Base-by-base conservation (phyloP, 2,113 vertebrate genomes). In the Scortum barcoo region DNA sequence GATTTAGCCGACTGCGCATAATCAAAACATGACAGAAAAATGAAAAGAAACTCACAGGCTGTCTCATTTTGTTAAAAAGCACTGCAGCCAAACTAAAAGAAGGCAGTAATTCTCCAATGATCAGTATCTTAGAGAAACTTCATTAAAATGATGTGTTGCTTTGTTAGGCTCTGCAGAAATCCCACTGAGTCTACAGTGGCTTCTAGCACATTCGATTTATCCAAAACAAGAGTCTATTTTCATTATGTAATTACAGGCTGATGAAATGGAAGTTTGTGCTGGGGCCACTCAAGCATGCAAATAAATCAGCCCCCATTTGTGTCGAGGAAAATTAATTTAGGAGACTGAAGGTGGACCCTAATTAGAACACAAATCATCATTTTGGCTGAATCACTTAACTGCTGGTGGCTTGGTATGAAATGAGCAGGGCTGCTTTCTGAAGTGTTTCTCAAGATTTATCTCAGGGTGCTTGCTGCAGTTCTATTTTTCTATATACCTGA, bases 171-270 rank as follows among this genome's bases (percentile, higher is more conserved):
- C 51, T 62, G 68, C 46, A 76, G 61, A 85, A 87, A 78, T 67
- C 72, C 72, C 54, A 48, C 38, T 1, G n/a, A 72, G 78, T 61
- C 63, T 10, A 24, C 72, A 60, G 67, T 5, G 28, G 51, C 81
- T 57, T 86, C 24, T 6, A 60, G 72, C 70, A 60, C 56, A 51
- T 82, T 78, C 6, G 9, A 81, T 88, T 86, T 57, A 74, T 8
- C 56, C 61, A 30, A 69, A 88, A 72, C 61, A 57, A 50, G 46
- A 68, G 36, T 80, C 72, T 36, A 13, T 86, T 87, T 81, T 80
- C 56, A 80, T 88, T 71, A 89, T 67, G 60, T 51, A 87, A 90
- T 90, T 90, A 86, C 66, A 83, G 48, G 13, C 62, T 83, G 70
- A 76, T 44, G 72, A 70, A 88, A 85, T 62, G 13, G 38, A 76